Percentiles rank a stretch among this genome's conserved stretches.
Evolutionary conservation across 2,888 invertebrate species (phyloP).

Genomic region (Acheta domesticus): DNA sequence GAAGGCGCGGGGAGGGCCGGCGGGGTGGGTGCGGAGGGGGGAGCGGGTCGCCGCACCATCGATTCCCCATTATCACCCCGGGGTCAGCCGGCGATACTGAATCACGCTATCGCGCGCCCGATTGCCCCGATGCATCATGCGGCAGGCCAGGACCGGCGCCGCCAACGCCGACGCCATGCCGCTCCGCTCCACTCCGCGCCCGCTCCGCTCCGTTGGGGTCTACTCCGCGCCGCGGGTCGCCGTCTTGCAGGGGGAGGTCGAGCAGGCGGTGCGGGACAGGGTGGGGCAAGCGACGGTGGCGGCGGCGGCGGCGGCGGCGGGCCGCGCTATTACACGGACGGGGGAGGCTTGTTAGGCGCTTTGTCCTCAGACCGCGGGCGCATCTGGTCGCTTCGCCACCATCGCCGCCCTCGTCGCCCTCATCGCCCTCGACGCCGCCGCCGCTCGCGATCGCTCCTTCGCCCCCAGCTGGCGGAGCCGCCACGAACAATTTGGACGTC

Average conservation of each 20-base stretch:
- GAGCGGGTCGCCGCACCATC: conserved; percentile 30
- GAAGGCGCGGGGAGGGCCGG: not conserved
- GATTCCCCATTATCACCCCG: conserved; percentile 35
- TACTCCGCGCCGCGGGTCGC: not conserved
- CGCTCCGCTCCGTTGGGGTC: no score
- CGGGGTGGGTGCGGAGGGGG: not conserved
- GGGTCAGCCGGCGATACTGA: conserved; percentile 18
- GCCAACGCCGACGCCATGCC: no score
- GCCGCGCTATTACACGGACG: conserved; percentile 1
- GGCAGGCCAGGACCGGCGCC: not conserved
- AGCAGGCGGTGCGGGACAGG: not conserved
- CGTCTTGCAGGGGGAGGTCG: not conserved
- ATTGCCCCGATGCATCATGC: conserved; percentile 18
- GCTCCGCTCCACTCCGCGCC: no score
- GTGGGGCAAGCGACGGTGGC: not conserved
- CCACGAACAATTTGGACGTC: conserved; percentile 19
- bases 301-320: not conserved
- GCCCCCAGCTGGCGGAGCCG: not conserved
- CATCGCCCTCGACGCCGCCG: not conserved
- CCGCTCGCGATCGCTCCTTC: not conserved
- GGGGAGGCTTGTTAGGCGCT: conserved; percentile 18
- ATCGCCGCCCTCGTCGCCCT: not conserved
- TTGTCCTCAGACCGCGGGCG: conserved; percentile 5
- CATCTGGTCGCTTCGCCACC: not conserved
- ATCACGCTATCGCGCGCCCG: conserved; percentile 18